phyloP scores from a whole-genome alignment of 2,888 invertebrate genomes.

The Cetonia aurata region DNA sequence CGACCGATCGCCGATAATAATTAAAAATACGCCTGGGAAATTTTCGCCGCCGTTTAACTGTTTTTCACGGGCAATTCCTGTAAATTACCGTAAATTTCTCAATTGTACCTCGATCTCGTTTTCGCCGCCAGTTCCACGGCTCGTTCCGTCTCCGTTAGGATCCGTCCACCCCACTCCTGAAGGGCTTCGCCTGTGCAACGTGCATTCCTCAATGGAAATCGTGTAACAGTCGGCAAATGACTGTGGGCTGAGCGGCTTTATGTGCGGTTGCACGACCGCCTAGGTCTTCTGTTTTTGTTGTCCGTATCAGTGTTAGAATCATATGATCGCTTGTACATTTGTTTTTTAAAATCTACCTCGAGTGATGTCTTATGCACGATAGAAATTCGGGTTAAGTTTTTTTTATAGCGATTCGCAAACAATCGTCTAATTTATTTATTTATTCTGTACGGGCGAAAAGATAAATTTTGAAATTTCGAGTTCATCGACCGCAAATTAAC shows the following conservation, averaged over 20 bases:
- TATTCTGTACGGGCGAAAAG: conserved; percentile 12
- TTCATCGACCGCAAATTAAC: conserved; percentile 41
- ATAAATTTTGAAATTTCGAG: conserved; percentile 22
- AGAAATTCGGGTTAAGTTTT: too few species aligned
- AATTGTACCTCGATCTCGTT: conserved; percentile 11
- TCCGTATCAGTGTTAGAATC: conserved; percentile 24
- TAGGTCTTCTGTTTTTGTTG: conserved; percentile 6
- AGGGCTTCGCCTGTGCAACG: conserved; percentile 51
- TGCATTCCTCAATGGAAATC: conserved; percentile 54
- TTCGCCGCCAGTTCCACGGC: conserved; percentile 12
- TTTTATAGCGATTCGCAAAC: too few species aligned
- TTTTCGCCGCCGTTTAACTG: conserved; percentile 33
- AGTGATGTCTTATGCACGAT: background rate
- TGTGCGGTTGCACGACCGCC: conserved; percentile 40
- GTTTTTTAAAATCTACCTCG: background rate
- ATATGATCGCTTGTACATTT: conserved; percentile 12
- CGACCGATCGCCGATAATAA: too few species aligned
- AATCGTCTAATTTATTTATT: conserved; percentile 14
- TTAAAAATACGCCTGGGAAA: background rate
- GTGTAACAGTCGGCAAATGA: conserved; percentile 57
- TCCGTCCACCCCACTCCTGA: conserved; percentile 43
- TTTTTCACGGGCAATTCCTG: conserved; percentile 34
- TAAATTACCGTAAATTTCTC: conserved; percentile 40
- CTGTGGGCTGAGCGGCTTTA: conserved; percentile 55
- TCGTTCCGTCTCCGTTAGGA: conserved; percentile 25